phyloP scores from a whole-genome alignment of 2,888 invertebrate species.

The Caenorhabditis doughertyi region DNA sequence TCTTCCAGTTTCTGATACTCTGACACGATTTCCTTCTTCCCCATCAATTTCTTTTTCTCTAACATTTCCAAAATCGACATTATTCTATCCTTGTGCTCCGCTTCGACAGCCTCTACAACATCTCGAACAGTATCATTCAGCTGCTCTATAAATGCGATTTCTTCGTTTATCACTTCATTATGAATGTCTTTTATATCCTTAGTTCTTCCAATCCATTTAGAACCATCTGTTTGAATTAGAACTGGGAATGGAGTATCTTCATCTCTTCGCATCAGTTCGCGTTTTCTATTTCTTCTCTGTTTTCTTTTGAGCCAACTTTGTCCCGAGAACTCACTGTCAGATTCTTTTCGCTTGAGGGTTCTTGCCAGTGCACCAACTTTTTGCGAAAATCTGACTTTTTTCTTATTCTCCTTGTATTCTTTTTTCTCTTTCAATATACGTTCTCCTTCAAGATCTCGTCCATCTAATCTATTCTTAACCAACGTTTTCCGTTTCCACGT shows the following conservation, averaged over 20 bases:
- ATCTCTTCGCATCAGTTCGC: not conserved
- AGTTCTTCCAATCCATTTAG: not conserved
- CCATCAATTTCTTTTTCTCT: not conserved
- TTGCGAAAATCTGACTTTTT: constrained; percentile 1
- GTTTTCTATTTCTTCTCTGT: not conserved
- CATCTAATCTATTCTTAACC: constrained; percentile 24
- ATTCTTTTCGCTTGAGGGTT: not conserved
- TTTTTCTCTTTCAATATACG: constrained; percentile 2
- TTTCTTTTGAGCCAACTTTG: constrained; percentile 32
- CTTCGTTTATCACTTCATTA: not conserved
- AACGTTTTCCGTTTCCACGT: constrained; percentile 21
- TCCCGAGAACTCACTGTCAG: constrained; percentile 29
- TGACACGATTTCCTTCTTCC: not conserved
- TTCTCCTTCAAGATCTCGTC: constrained; percentile 25
- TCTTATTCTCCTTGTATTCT: constrained; percentile 20
- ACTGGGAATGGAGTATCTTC: constrained; percentile 15
- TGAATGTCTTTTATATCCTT: not conserved
- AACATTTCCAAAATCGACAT: not conserved
- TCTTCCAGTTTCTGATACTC: not conserved
- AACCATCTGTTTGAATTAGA: not conserved
- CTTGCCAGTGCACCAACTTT: constrained; percentile 5
- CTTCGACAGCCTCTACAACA: not conserved
- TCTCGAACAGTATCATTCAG: not conserved
- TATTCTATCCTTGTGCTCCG: not conserved
- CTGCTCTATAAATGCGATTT: not conserved